Evolutionary conservation across 2,888 invertebrate species (phyloP), one percentile per base, ranked within the genome.

Genomic region (Rotaria magnacalcarata): DNA sequence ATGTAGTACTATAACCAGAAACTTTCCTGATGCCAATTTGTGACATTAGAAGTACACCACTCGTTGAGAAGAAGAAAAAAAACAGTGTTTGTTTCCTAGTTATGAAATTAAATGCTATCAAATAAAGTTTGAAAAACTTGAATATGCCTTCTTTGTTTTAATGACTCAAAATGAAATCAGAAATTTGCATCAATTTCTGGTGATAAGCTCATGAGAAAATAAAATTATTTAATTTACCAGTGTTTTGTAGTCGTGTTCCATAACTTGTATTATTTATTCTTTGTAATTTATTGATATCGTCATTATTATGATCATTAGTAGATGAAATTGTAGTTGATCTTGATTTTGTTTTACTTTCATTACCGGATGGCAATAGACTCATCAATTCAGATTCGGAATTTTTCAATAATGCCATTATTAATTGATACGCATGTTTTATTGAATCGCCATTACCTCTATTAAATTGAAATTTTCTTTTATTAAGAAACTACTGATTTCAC

Each of bases 381-480:
- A 80, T 80, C n/a, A 80, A n/a, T 24, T 80, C 75, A 4, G 75
- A 43, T 8, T 80, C 75, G 0, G 75, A 43, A 80, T 80, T 43
- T 19, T 80, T 80, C 7, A 80, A 80, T 24, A 80, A n/a, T 21
- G 75, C 75, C 43, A 43, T 80, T 80, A 80, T 43, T 11, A 80
- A 80, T n/a, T 80, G 75, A n/a, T 41, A 80, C 3, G 75, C 75
- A 80, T 80, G 75, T 47, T 80, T 80, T 6, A 80, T 80, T 41
- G 75, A 80, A 80, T 80, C 75, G 19, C 43, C 80, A 80, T 80
- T 80, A 6, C 80, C 80, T 80, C 80, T 80, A 14, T 67, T 34
- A 34, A 67, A 27, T 19, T 8, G 19, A 41, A 34, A 34, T 52
- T 52, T 52, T 11, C 16, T 16, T 52, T 52, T 16, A 16, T 52